phyloP scores from a whole-genome alignment of 1,140 invertebrate species.

The Aphaenogaster rudis region DNA sequence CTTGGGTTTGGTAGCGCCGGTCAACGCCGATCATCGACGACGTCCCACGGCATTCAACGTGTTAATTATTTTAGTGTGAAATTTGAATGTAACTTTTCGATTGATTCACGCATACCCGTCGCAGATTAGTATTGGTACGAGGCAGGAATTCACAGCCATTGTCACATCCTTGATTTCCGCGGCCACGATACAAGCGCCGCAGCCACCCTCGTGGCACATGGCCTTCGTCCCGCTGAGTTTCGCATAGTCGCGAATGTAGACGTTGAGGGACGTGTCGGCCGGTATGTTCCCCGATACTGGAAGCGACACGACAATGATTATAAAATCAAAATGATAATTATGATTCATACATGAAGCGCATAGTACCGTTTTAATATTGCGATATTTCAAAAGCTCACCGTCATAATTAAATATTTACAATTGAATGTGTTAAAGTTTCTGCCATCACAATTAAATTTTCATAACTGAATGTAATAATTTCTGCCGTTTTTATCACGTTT shows the following conservation, averaged over 20 bases:
- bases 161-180: slow-evolving; percentile 87
- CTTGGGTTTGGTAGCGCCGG: too few relatives aligned
- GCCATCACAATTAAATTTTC: slow-evolving; percentile 22
- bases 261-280: slow-evolving; percentile 89
- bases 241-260: slow-evolving; percentile 90
- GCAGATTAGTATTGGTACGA: slow-evolving; percentile 84
- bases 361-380: not conserved
- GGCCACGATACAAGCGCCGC: slow-evolving; percentile 93
- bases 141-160: slow-evolving; percentile 91
- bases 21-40: too few relatives aligned
- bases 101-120: slow-evolving; percentile 87
- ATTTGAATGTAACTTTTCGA: not conserved
- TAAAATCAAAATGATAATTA: not conserved
- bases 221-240: slow-evolving; percentile 92
- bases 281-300: slow-evolving; percentile 82
- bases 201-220: slow-evolving; percentile 95
- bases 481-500: slow-evolving; percentile 11
- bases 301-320: too few relatives aligned
- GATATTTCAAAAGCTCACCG: not conserved
- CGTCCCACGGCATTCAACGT: too few relatives aligned
- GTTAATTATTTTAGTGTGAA: not conserved
- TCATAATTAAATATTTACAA: slow-evolving; percentile 30
- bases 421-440: not conserved
- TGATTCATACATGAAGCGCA: not conserved
- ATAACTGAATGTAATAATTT: slow-evolving; percentile 21